Conservation (phyloP, 2,797 vertebrate species). For the Etheostoma perlongum region DNA sequence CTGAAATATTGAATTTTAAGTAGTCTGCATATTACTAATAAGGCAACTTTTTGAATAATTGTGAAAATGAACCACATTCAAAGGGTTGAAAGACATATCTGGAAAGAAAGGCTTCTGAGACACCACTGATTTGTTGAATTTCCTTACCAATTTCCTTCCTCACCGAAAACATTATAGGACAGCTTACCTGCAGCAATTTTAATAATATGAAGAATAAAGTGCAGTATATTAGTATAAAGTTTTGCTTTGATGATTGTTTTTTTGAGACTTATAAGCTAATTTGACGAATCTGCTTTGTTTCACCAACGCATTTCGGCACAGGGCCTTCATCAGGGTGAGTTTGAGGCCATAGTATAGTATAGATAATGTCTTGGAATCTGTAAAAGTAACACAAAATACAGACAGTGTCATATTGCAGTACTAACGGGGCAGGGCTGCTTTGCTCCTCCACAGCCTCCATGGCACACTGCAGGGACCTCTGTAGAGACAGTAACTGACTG, state of each 20-base stretch:
- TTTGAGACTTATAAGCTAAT: background rate
- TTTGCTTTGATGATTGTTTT: background rate
- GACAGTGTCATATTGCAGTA: conserved; percentile 24
- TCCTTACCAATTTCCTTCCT: no score
- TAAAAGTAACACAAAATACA: background rate
- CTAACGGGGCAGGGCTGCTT: conserved; percentile 89
- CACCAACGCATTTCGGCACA: background rate
- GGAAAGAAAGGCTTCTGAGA: background rate
- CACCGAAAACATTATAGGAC: background rate
- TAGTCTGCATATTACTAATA: conserved; percentile 29
- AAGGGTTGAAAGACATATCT: conserved; percentile 11
- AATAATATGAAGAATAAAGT: background rate
- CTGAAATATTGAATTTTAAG: conserved; percentile 36
- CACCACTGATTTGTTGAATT: conserved; percentile 3
- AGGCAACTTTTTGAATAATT: conserved; percentile 26
- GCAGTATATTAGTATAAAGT: background rate
- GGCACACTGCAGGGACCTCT: conserved; percentile 93
- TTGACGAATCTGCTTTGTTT: background rate
- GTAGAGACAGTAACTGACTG: conserved; percentile 93
- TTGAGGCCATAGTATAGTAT: background rate
- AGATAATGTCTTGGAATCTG: background rate
- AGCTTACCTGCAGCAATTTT: background rate
- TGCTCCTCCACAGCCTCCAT: conserved; percentile 94
- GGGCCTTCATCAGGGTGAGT: background rate
- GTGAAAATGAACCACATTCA: background rate